Evolutionary conservation across 2,797 vertebrate genomes (phyloP).

Genomic region (Orestias chungarensis): DNA sequence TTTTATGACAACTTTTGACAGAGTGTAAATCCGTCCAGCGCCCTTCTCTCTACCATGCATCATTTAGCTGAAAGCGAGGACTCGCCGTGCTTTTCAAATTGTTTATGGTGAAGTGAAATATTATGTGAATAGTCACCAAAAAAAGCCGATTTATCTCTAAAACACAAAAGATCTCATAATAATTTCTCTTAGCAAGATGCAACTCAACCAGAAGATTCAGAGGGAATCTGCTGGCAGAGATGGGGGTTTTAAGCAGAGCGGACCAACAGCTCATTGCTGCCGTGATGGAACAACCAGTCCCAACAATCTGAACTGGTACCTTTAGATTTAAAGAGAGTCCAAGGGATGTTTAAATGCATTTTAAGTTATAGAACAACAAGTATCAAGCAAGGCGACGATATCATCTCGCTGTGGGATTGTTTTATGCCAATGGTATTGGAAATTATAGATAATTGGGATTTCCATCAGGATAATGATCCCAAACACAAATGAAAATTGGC

Average conservation of each 20-base stretch:
- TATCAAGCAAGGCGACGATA: background rate
- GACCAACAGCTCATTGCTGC: no score
- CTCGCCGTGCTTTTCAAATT: slow-evolving; percentile 34
- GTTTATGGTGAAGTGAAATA: slow-evolving; percentile 43
- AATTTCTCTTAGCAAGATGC: background rate
- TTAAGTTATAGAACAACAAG: background rate
- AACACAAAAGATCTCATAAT: background rate
- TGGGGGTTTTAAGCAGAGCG: no score
- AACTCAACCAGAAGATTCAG: background rate
- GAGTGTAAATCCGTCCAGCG: slow-evolving; percentile 43
- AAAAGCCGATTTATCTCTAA: background rate
- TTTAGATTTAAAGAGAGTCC: no score
- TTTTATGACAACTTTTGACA: slow-evolving; percentile 58
- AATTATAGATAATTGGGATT: no score
- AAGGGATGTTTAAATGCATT: background rate
- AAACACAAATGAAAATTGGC: no score
- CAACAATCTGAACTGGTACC: no score
- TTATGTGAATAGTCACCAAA: background rate
- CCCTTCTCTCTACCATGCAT: slow-evolving; percentile 54
- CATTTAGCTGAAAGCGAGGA: slow-evolving; percentile 67
- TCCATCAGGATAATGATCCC: no score
- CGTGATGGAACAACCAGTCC: no score
- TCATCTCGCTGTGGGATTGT: background rate
- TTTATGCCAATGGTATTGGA: no score
- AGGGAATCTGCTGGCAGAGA: background rate